Conservation (phyloP, 2,797 vertebrate species). For the Sparidentex hasta region DNA sequence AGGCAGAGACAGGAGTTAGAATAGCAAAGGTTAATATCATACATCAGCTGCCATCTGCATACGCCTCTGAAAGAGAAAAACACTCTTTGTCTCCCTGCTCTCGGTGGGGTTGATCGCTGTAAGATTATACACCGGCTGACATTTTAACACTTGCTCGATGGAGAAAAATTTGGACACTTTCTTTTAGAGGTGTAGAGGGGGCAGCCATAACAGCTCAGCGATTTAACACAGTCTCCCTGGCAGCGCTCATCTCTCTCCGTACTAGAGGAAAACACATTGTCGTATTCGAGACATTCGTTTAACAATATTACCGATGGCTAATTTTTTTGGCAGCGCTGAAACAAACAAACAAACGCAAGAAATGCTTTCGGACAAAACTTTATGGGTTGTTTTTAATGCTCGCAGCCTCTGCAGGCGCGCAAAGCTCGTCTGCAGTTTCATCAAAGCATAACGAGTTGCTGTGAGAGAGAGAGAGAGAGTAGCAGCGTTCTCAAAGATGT, state of each 20-base stretch:
- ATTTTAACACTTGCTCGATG: slow-evolving; percentile 60
- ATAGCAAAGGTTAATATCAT: slow-evolving; percentile 82
- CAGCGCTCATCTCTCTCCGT: slow-evolving; percentile 19
- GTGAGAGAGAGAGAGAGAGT: slow-evolving; percentile 33
- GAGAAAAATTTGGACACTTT: slow-evolving; percentile 57
- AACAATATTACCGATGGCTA: slow-evolving; percentile 17
- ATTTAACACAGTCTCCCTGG: slow-evolving; percentile 38
- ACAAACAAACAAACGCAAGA: not conserved
- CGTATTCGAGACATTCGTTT: slow-evolving; percentile 23
- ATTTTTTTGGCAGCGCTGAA: not conserved
- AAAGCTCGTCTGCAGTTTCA: slow-evolving; percentile 29
- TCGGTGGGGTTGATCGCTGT: slow-evolving; percentile 51
- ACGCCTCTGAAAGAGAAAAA: slow-evolving; percentile 61
- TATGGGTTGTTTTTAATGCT: slow-evolving; percentile 7
- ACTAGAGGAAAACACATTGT: slow-evolving; percentile 6
- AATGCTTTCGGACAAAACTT: slow-evolving; percentile 21
- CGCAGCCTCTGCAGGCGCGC: slow-evolving; percentile 24
- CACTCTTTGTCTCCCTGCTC: slow-evolving; percentile 60
- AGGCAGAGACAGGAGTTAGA: slow-evolving; percentile 62
- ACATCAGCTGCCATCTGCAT: slow-evolving; percentile 79
- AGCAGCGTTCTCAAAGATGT: slow-evolving; percentile 58
- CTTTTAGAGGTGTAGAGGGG: slow-evolving; percentile 45
- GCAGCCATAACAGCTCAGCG: slow-evolving; percentile 41
- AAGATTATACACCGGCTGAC: slow-evolving; percentile 70
- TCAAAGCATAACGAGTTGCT: slow-evolving; percentile 45